A percentile compares a stretch with the other conserved stretches of the same genome.
These are phyloP conservation scores for Mesoligia furuncula DNA, from an alignment of 2,888 invertebrate species.

Conservation along the genomic window DNA sequence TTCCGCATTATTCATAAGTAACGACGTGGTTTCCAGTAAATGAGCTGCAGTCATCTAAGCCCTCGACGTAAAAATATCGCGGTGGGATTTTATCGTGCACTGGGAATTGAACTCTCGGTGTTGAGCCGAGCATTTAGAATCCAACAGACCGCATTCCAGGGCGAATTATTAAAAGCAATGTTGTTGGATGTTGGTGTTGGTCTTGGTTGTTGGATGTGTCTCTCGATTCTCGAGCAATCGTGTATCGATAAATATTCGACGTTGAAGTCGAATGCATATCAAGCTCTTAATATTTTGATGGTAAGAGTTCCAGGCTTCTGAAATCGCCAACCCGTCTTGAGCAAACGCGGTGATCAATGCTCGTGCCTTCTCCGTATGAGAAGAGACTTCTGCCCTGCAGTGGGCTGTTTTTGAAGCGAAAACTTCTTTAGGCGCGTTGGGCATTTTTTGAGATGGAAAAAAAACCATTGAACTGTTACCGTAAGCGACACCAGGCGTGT, in stretches of 20 bases:
- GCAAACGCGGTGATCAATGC: not conserved
- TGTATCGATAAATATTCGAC: not conserved
- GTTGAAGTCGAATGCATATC: not conserved
- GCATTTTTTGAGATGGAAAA: no score
- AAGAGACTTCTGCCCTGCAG: not conserved
- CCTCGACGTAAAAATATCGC: not conserved
- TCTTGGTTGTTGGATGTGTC: no score
- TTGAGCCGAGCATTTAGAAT: not conserved
- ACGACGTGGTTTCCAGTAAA: not conserved
- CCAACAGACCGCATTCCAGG: no score
- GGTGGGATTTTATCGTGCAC: not conserved
- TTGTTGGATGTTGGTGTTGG: not conserved
- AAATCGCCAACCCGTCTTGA: not conserved
- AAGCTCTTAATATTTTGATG: not conserved
- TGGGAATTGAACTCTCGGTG: not conserved
- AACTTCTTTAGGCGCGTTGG: no score
- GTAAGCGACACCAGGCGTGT: no score
- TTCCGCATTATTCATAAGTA: constrained; percentile 27
- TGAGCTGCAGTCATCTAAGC: not conserved
- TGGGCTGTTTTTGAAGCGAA: not conserved
- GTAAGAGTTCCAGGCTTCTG: not conserved
- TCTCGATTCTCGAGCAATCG: not conserved
- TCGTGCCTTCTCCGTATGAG: not conserved
- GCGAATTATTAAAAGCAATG: not conserved
- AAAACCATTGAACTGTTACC: no score